Evolutionary conservation across 2,888 invertebrate genomes (phyloP).

Genomic region (Stenurella melanura): DNA sequence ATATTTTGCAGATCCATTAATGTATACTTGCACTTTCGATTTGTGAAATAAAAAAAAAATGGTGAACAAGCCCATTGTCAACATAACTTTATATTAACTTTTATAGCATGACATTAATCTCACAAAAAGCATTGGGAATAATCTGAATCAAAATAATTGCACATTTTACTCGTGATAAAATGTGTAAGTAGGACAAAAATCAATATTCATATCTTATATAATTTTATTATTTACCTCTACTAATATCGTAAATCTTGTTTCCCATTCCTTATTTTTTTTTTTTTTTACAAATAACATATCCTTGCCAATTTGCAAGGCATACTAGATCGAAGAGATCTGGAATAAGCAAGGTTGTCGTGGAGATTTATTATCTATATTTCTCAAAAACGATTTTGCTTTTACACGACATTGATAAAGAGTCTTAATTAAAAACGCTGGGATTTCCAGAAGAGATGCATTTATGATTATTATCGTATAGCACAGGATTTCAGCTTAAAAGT

Average conservation of each 20-base stretch:
- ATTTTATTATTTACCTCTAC: background rate
- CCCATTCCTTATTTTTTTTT: constrained; percentile 10
- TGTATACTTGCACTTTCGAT: too few relatives aligned
- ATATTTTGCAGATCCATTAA: too few relatives aligned
- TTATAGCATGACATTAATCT: too few relatives aligned
- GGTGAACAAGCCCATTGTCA: too few relatives aligned
- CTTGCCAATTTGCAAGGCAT: constrained; percentile 42
- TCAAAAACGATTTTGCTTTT: constrained; percentile 36
- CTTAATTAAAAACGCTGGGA: constrained; percentile 20
- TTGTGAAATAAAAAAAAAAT: too few relatives aligned
- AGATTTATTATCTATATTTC: constrained; percentile 38
- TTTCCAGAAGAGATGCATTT: background rate
- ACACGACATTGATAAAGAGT: constrained; percentile 32
- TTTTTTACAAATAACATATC: constrained; percentile 37
- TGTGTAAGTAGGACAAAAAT: background rate
- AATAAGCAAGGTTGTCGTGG: constrained; percentile 13
- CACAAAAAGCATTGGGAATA: too few relatives aligned
- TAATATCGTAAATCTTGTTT: constrained; percentile 12
- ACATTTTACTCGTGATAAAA: too few relatives aligned
- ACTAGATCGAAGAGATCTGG: constrained; percentile 40
- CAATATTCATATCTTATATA: background rate
- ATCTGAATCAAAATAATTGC: too few relatives aligned
- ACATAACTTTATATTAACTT: too few relatives aligned
- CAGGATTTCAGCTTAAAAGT: background rate
- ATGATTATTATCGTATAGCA: background rate